A percentile compares a stretch with the other conserved stretches of the same genome.
Evolutionary conservation across 2,888 invertebrate genomes (phyloP).

Genomic region (Agrotis ipsilon): DNA sequence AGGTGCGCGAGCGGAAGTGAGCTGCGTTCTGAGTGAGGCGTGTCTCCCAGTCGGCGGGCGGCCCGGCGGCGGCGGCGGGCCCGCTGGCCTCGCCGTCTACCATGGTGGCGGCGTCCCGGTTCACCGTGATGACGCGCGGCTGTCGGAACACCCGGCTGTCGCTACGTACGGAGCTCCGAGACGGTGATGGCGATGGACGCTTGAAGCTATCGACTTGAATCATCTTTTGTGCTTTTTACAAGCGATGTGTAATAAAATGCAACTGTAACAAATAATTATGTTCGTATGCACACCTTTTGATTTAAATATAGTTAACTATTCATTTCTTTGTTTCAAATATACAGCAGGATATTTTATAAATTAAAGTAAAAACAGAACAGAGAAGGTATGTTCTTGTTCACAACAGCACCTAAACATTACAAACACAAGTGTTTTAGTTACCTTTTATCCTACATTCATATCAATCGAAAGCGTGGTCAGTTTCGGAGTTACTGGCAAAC

Average conservation of each 20-base stretch:
- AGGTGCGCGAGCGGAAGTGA: conserved; percentile 87
- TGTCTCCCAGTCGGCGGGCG: conserved; percentile 77
- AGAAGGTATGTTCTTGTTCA: conserved; percentile 10
- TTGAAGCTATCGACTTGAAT: conserved; percentile 87
- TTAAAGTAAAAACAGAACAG: not conserved
- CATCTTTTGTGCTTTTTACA: conserved; percentile 72
- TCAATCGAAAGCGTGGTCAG: conserved; percentile 47
- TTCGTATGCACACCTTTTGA: not conserved
- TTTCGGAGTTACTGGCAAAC: conserved; percentile 55
- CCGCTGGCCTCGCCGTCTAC: conserved; percentile 82
- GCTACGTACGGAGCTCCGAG: conserved; percentile 86
- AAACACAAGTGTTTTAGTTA: conserved; percentile 23
- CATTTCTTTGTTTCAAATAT: too few relatives aligned
- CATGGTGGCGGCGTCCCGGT: conserved; percentile 89
- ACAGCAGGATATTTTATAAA: not conserved
- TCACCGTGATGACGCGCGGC: conserved; percentile 88
- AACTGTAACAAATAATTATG: conserved; percentile 51
- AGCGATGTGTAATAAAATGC: conserved; percentile 32
- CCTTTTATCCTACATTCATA: conserved; percentile 18
- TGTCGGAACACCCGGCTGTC: conserved; percentile 86
- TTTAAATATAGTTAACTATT: not conserved
- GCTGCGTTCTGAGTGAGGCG: conserved; percentile 77
- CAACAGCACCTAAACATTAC: conserved; percentile 24
- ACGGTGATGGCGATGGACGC: conserved; percentile 88
- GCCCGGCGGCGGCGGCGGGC: conserved; percentile 61